These are phyloP conservation scores for Lampris incognitus DNA, from an alignment of 2,113 vertebrate genomes.

Conservation along the genomic window DNA sequence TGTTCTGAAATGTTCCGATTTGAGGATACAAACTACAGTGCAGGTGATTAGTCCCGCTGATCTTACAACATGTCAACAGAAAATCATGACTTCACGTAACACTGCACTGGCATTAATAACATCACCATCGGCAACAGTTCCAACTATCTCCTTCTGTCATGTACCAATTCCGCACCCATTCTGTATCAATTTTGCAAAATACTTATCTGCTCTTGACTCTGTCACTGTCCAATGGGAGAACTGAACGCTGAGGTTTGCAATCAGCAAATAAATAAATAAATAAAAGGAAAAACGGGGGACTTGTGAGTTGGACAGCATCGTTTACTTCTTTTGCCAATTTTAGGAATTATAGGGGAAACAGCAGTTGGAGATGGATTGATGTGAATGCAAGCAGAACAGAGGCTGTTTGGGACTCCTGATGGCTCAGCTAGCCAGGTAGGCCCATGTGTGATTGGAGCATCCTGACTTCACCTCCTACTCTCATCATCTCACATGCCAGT, in stretches of 20 bases:
- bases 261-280: conserved; percentile 16
- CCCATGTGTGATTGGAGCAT: too few species aligned
- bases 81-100: background rate
- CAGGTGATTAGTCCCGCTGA: conserved; percentile 8
- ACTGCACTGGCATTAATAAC: background rate
- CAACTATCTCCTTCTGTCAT: conserved; percentile 32
- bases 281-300: too few species aligned
- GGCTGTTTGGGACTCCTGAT: too few species aligned
- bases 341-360: conserved; percentile 13
- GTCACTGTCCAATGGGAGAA: conserved; percentile 56
- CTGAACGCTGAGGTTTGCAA: conserved; percentile 29
- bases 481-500: too few species aligned
- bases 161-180: conserved; percentile 52
- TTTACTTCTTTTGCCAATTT: conserved; percentile 25
- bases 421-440: too few species aligned
- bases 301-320: background rate
- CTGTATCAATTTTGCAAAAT: conserved; percentile 22
- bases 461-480: too few species aligned
- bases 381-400: too few species aligned
- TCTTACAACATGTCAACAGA: conserved; percentile 11
- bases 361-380: background rate
- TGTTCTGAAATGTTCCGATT: conserved; percentile 3
- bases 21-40: background rate
- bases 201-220: conserved; percentile 52
- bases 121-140: conserved; percentile 41